Conservation (phyloP, 2,888 invertebrate genomes). For the Alloplasta piceator region DNA sequence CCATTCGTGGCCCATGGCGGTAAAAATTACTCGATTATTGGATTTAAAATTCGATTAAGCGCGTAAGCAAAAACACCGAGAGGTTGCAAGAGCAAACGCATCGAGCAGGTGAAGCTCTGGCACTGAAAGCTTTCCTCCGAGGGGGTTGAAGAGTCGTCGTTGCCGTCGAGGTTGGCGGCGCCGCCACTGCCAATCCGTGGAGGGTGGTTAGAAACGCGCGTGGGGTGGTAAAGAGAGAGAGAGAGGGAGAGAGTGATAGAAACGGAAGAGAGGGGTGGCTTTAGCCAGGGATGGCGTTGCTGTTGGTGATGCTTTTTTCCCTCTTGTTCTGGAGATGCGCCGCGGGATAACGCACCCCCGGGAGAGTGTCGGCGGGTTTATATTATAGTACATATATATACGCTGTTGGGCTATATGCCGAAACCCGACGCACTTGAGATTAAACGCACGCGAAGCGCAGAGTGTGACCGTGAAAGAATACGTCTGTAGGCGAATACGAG, state of each 20-base stretch:
- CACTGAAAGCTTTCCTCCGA: conserved; percentile 73
- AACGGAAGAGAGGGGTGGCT: background rate
- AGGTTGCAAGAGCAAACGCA: conserved; percentile 67
- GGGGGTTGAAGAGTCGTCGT: conserved; percentile 73
- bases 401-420: too few relatives aligned
- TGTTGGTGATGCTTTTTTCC: conserved; percentile 19
- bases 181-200: background rate
- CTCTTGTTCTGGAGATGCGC: conserved; percentile 28
- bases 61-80: background rate
- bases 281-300: conserved; percentile 19
- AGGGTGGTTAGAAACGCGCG: conserved; percentile 22
- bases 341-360: conserved; percentile 48
- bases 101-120: conserved; percentile 79
- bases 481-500: too few relatives aligned
- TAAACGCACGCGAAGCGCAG: too few relatives aligned
- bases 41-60: too few relatives aligned
- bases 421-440: too few relatives aligned
- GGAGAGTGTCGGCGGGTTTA: conserved; percentile 16
- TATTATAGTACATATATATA: too few relatives aligned
- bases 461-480: too few relatives aligned
- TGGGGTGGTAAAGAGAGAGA: conserved; percentile 12
- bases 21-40: too few relatives aligned
- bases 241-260: conserved; percentile 18
- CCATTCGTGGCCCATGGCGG: too few relatives aligned
- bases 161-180: conserved; percentile 16